These are phyloP conservation scores for Spilosoma lubricipeda DNA, from an alignment of 2,888 invertebrate species.

Conservation along the genomic window DNA sequence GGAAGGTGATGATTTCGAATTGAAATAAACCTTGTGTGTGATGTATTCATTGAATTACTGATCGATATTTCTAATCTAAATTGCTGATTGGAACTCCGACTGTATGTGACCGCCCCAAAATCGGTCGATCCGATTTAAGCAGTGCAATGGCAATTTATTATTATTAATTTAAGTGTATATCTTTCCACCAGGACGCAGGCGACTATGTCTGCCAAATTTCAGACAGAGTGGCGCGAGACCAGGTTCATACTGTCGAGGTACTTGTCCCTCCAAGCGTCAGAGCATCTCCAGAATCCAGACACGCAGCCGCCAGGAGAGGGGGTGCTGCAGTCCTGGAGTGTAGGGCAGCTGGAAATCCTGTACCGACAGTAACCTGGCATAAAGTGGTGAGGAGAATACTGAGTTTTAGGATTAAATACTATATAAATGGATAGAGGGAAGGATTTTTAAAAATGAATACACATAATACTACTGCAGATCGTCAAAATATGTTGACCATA, in stretches of 20 bases:
- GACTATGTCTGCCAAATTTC: conserved; percentile 92
- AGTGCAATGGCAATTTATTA: too few relatives aligned
- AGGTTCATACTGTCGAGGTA: conserved; percentile 90
- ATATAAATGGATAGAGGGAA: background rate
- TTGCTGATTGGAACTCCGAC: too few relatives aligned
- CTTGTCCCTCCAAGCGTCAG: conserved; percentile 90
- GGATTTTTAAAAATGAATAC: too few relatives aligned
- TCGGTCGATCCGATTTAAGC: too few relatives aligned
- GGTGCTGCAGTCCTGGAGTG: conserved; percentile 90
- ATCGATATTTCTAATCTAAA: too few relatives aligned
- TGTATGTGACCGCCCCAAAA: too few relatives aligned
- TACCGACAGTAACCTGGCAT: conserved; percentile 90
- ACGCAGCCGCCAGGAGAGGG: conserved; percentile 89
- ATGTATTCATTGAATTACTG: too few relatives aligned
- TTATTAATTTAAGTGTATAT: background rate
- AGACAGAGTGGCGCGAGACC: conserved; percentile 89
- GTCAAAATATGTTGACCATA: too few relatives aligned
- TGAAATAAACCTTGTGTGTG: too few relatives aligned
- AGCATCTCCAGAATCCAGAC: conserved; percentile 88
- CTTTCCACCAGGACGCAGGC: conserved; percentile 86
- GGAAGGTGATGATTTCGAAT: too few relatives aligned
- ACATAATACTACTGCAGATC: too few relatives aligned
- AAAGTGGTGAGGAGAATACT: conserved; percentile 81
- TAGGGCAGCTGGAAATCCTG: conserved; percentile 90
- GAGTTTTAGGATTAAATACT: background rate